Conservation (phyloP, 2,797 vertebrate species). For the Anomalospiza imberbis region DNA sequence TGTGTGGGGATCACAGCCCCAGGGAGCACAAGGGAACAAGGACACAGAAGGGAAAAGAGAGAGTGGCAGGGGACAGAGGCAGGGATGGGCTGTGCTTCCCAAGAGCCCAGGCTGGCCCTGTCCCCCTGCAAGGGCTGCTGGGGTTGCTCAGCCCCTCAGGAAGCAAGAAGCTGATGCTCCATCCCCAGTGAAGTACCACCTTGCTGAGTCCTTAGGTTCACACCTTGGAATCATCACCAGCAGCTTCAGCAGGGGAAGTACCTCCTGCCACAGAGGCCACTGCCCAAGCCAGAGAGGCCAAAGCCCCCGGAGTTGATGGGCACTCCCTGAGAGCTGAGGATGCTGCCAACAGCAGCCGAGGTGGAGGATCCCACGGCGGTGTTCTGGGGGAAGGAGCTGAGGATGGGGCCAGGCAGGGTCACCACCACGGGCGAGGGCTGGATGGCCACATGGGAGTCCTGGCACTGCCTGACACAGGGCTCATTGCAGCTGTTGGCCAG, state of each 20-base stretch:
- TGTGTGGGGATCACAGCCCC: not conserved
- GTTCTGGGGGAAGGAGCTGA: not conserved
- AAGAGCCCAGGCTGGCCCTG: not conserved
- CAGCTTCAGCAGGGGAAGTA: not conserved
- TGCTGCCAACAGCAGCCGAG: not conserved
- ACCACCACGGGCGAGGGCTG: not conserved
- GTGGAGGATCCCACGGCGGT: not conserved
- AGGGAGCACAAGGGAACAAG: not conserved
- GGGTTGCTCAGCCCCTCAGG: not conserved
- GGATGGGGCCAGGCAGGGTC: not conserved
- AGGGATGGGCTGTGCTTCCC: not conserved
- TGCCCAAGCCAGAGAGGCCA: not conserved
- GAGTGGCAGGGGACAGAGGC: not conserved
- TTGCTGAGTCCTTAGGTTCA: not conserved
- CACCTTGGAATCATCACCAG: not conserved
- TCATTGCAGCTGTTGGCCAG: not conserved
- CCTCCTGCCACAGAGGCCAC: not conserved
- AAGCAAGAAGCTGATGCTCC: not conserved
- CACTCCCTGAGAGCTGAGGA: not conserved
- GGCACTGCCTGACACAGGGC: not conserved
- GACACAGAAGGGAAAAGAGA: not conserved
- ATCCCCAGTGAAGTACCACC: not conserved
- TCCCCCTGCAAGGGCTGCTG: not conserved
- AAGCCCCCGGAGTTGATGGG: not conserved
- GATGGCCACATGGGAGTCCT: not conserved